Evolutionary conservation across 1,140 invertebrate genomes (phyloP).

Genomic region (Bombus waltoni): DNA sequence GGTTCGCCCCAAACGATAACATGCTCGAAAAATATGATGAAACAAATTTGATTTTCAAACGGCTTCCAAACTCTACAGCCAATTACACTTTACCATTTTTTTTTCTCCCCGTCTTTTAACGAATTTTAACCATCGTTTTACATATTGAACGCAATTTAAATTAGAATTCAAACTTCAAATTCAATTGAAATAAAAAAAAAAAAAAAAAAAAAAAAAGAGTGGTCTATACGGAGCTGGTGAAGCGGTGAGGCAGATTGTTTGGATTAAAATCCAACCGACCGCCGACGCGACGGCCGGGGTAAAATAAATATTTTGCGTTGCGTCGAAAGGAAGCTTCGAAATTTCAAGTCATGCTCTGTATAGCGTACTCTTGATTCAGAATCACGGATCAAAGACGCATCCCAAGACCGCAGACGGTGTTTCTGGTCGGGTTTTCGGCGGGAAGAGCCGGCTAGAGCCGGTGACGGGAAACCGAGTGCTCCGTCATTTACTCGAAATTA

Average conservation of each 20-base stretch:
- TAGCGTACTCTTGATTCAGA: neutral
- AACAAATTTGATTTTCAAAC: slow-evolving; percentile 12
- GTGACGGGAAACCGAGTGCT: neutral
- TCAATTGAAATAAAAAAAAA: neutral
- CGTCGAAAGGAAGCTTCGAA: neutral
- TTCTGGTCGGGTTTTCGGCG: neutral
- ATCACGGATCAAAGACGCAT: slow-evolving; percentile 10
- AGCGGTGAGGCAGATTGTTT: neutral
- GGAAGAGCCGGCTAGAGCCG: neutral
- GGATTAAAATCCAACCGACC: slow-evolving; percentile 5
- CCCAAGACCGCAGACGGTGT: slow-evolving; percentile 7
- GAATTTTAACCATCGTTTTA: neutral
- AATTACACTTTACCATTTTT: neutral
- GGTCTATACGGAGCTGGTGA: too few species aligned
- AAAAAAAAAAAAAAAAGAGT: too few species aligned
- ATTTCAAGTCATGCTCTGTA: slow-evolving; percentile 11
- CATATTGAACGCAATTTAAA: neutral
- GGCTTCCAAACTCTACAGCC: neutral
- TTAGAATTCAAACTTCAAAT: neutral
- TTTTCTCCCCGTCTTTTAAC: neutral
- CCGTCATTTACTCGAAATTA: slow-evolving; percentile 9
- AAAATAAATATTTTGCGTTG: slow-evolving; percentile 17
- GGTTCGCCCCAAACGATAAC: slow-evolving; percentile 13
- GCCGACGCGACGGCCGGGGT: neutral
- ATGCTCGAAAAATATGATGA: slow-evolving; percentile 1